Base-by-base conservation (phyloP, 1,140 invertebrate genomes). In the Sminthurides bifidus region DNA sequence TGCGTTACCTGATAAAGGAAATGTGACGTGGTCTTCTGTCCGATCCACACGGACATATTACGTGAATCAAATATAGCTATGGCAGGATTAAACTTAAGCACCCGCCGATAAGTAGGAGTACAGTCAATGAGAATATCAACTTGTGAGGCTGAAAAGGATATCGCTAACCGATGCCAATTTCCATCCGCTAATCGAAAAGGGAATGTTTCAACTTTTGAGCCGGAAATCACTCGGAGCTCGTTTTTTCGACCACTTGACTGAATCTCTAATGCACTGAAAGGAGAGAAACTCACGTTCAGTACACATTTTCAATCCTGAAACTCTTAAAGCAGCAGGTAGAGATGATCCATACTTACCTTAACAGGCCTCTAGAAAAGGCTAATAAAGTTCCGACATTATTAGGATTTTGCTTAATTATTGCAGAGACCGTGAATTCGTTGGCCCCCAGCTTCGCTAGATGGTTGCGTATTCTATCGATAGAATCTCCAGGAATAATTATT, bases 161-260 rank as follows among this genome's bases (percentile, higher is more conserved):
- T 72, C 59, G 87, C 85, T 65, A 92, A 74, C 67, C 81, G 81
- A 75, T 92, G 88, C 88, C 88, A 92, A 60, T 76, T 76, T 67
- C 82, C 81, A 70, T 92, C 87, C 46, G 85, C 87, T 67, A 92
- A 75, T 63, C 80, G 77, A 73, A 84, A 88, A 63, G 82, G 83
- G 76, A 92, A 92, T 69, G 83, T 82, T 76, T 91, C 87, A 55
- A 85, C 80, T 66, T 71, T 84, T 80, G 67, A 85, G 73, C 63
- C 83, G 77, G 74, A 92, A 64, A 76, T 74, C 43, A 78, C 68
- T 15, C 74, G 70, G 57, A 77, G 77, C 71, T 91, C 87, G 72
- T 90, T 82, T 66, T 82, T 82, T 21, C 85, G 77, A 52, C 87
- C 87, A 72, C 85, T 89, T 67, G 86, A 90, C 75, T 92, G 86